phyloP scores from a whole-genome alignment of 92 coral and sea anemone species.

The Zoanthus sansibaricus region DNA sequence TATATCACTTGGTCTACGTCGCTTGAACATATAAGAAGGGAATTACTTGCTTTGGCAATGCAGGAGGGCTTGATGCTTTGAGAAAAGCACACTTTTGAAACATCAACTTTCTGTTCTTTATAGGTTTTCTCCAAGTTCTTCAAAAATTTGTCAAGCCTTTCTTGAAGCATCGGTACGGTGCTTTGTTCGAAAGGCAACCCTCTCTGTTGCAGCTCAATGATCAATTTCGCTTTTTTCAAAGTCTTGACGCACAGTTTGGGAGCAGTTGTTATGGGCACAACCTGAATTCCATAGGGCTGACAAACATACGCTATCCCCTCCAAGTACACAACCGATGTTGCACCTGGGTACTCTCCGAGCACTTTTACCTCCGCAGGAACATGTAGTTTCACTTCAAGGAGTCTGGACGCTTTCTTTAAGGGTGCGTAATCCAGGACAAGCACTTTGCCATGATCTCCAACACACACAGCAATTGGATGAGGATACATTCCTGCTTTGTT shows the following conservation, averaged over 20 bases:
- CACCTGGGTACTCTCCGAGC: slow-evolving; percentile 24
- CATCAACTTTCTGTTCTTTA: slow-evolving; percentile 36
- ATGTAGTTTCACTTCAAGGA: slow-evolving; percentile 60
- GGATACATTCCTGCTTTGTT: slow-evolving; percentile 38
- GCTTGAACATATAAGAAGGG: slow-evolving; percentile 55
- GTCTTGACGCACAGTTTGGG: too few species aligned
- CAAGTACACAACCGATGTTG: too few species aligned
- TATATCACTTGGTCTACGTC: slow-evolving; percentile 55
- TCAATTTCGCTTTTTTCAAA: too few species aligned
- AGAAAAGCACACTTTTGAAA: slow-evolving; percentile 33
- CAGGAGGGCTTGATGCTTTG: slow-evolving; percentile 32
- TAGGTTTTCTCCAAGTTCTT: slow-evolving; percentile 52
- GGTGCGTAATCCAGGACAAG: slow-evolving; percentile 64
- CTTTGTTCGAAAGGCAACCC: slow-evolving; percentile 43
- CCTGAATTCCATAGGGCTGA: too few species aligned
- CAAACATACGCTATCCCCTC: too few species aligned
- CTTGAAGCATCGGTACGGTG: slow-evolving; percentile 45
- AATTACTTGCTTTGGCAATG: slow-evolving; percentile 43
- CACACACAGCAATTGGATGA: slow-evolving; percentile 49
- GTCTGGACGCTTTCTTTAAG: slow-evolving; percentile 46
- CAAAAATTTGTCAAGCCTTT: slow-evolving; percentile 44
- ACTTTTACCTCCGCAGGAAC: slow-evolving; percentile 64
- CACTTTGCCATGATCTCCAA: slow-evolving; percentile 60
- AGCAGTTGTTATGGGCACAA: too few species aligned
- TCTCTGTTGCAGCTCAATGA: slow-evolving; percentile 2